These are phyloP conservation scores for Lordiphosa stackelbergi DNA, from an alignment of 1,140 invertebrate species.

Conservation along the genomic window DNA sequence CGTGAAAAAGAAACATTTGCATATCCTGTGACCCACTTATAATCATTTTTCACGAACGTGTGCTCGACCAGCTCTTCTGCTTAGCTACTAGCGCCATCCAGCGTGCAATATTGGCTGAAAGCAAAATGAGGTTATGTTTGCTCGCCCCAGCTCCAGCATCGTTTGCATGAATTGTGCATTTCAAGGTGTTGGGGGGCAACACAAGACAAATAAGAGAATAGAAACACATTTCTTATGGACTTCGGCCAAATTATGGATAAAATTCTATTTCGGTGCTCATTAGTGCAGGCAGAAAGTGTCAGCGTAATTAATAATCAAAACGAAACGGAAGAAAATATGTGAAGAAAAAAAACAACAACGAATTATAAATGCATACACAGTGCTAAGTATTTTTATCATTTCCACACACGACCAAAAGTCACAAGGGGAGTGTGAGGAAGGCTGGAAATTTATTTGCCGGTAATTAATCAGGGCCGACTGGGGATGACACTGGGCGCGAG, in stretches of 20 bases:
- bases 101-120: conserved; percentile 45
- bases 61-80: conserved; percentile 16
- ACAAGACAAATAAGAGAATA: conserved; percentile 29
- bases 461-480: conserved; percentile 47
- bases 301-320: conserved; percentile 60
- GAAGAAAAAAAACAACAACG: conserved; percentile 15
- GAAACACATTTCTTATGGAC: conserved; percentile 26
- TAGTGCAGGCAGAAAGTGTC: conserved; percentile 59
- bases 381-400: conserved; percentile 61
- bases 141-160: conserved; percentile 33
- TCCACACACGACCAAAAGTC: conserved; percentile 26
- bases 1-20: conserved; percentile 74
- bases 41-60: conserved; percentile 73
- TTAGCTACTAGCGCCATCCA: conserved; percentile 33
- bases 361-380: conserved; percentile 23
- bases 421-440: not conserved
- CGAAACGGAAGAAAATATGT: conserved; percentile 6
- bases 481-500: conserved; percentile 5
- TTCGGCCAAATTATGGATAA: conserved; percentile 51
- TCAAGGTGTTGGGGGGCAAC: conserved; percentile 13
- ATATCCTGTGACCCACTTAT: conserved; percentile 75
- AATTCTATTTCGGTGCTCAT: conserved; percentile 66
- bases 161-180: conserved; percentile 65
- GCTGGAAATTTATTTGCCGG: conserved; percentile 53
- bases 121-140: conserved; percentile 67